A percentile compares a stretch with the other conserved stretches of the same genome.
Conservation (phyloP, 2,888 invertebrate genomes). For the Escarpia spicata region DNA sequence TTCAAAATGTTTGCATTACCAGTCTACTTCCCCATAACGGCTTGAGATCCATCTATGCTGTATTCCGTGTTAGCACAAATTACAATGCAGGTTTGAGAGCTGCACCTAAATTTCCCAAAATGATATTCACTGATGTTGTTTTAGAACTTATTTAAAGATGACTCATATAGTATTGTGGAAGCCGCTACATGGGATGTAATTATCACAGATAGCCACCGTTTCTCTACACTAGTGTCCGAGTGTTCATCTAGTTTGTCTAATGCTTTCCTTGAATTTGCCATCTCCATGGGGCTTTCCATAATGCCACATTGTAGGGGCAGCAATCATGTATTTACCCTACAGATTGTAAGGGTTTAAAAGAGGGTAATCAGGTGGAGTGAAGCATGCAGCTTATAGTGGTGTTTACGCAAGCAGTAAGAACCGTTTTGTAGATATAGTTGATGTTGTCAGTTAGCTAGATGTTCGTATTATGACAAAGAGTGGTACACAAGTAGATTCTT, state of each 20-base stretch:
- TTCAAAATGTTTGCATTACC: background rate
- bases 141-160: too few relatives aligned
- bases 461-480: background rate
- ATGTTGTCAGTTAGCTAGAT: background rate
- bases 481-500: background rate
- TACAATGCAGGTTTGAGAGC: background rate
- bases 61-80: background rate
- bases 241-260: background rate
- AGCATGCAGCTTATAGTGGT: background rate
- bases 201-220: background rate
- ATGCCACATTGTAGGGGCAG: background rate
- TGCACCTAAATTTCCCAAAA: background rate
- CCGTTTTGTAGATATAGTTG: background rate
- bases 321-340: background rate
- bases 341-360: background rate
- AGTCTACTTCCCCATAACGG: background rate
- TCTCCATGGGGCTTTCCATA: background rate
- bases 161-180: background rate
- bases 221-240: background rate
- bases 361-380: background rate
- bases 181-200: background rate
- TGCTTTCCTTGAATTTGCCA: background rate
- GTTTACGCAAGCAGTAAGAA: background rate
- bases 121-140: background rate
- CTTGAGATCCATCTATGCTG: background rate